Evolutionary conservation across 2,113 vertebrate genomes (phyloP).

Genomic region (Mungos mungo): DNA sequence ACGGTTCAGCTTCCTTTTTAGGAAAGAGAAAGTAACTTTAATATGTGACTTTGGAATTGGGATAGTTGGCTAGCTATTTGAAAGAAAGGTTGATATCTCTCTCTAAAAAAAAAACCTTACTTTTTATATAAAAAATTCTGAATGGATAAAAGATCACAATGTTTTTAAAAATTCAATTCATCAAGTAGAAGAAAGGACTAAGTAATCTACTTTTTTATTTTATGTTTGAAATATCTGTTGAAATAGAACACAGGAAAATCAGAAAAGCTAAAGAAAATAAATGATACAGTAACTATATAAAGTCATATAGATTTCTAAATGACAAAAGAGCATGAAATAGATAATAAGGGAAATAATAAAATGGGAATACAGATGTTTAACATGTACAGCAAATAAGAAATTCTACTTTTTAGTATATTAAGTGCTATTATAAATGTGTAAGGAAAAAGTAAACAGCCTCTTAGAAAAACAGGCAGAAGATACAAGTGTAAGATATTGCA

Average conservation of each 20-base stretch:
- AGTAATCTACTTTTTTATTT: neutral
- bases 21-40: neutral
- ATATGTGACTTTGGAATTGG: neutral
- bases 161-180: neutral
- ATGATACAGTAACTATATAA: neutral
- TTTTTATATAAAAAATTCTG: neutral
- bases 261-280: conserved; percentile 18
- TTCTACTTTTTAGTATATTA: neutral
- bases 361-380: neutral
- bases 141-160: neutral
- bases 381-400: neutral
- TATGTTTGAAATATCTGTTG: neutral
- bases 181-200: neutral
- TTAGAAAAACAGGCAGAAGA: neutral
- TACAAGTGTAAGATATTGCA: neutral
- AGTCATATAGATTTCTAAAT: neutral
- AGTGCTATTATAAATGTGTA: neutral
- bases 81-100: neutral
- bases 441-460: neutral
- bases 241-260: neutral
- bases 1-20: neutral
- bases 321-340: neutral
- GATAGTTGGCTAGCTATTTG: neutral
- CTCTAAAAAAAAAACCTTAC: neutral
- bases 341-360: neutral